Conservation (phyloP, 2,888 invertebrate species). For the Phalera bucephala region DNA sequence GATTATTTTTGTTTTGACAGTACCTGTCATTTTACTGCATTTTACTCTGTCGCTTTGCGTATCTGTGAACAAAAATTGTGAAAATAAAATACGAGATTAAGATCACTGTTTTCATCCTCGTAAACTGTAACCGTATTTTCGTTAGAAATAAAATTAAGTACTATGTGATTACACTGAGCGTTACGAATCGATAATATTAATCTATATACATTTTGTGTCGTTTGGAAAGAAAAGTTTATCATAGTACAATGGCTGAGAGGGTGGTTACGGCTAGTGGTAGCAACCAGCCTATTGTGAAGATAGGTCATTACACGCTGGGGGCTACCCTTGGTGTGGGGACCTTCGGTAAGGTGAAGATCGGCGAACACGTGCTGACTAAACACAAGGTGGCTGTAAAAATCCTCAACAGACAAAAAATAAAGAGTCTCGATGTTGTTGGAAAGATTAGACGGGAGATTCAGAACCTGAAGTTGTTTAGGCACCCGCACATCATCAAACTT, state of each 20-base stretch:
- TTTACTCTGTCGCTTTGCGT: too few relatives aligned
- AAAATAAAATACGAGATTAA: too few relatives aligned
- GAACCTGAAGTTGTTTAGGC: slow-evolving; percentile 99
- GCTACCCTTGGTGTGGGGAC: slow-evolving; percentile 96
- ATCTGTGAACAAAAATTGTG: too few relatives aligned
- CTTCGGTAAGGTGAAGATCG: slow-evolving; percentile 99
- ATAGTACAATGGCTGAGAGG: slow-evolving; percentile 60
- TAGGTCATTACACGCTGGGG: slow-evolving; percentile 98
- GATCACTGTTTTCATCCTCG: background rate
- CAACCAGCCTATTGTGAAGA: slow-evolving; percentile 93
- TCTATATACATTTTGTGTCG: too few relatives aligned
- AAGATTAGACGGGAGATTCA: slow-evolving; percentile 99
- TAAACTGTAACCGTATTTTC: too few relatives aligned
- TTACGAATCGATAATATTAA: too few relatives aligned
- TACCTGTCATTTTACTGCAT: too few relatives aligned
- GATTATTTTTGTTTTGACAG: too few relatives aligned
- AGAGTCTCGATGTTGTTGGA: slow-evolving; percentile 99
- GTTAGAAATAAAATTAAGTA: too few relatives aligned
- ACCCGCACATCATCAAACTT: slow-evolving; percentile 99
- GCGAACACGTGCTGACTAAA: slow-evolving; percentile 98
- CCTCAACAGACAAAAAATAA: slow-evolving; percentile 98
- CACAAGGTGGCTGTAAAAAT: slow-evolving; percentile 99
- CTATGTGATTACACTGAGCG: too few relatives aligned
- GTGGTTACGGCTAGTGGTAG: slow-evolving; percentile 60
- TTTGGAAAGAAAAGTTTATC: background rate